Conservation (phyloP, 1,140 invertebrate genomes). For the Drosophila orena region DNA sequence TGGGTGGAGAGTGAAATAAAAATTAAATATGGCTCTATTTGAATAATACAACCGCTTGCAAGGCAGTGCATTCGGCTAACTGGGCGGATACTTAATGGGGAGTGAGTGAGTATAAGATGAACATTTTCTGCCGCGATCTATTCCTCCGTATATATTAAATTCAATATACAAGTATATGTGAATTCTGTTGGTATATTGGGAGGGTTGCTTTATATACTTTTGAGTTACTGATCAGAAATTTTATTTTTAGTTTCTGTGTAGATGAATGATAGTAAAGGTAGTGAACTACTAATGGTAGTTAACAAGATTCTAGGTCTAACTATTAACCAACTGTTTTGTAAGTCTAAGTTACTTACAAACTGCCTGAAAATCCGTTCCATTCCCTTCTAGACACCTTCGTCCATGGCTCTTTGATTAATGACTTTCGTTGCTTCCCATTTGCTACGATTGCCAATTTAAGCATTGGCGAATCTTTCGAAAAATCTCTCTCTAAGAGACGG, state of each 20-base stretch:
- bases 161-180: too few species aligned
- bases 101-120: too few species aligned
- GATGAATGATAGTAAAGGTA: too few species aligned
- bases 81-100: constrained; percentile 20
- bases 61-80: constrained; percentile 1
- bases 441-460: constrained; percentile 5
- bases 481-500: constrained; percentile 5
- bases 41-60: constrained; percentile 46
- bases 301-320: not conserved
- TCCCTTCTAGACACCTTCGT: not conserved
- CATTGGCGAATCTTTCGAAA: constrained; percentile 9
- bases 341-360: not conserved
- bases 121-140: too few species aligned
- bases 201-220: too few species aligned
- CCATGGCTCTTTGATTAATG: not conserved
- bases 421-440: constrained; percentile 2
- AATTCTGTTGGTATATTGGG: too few species aligned
- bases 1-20: constrained; percentile 78
- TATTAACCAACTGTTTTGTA: not conserved
- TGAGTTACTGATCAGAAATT: too few species aligned
- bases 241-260: too few species aligned
- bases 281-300: not conserved
- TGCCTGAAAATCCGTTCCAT: not conserved
- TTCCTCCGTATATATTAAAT: too few species aligned
- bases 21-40: constrained; percentile 80